These are phyloP conservation scores for Anthrax anthrax DNA, from an alignment of 2,888 invertebrate species.

Conservation along the genomic window DNA sequence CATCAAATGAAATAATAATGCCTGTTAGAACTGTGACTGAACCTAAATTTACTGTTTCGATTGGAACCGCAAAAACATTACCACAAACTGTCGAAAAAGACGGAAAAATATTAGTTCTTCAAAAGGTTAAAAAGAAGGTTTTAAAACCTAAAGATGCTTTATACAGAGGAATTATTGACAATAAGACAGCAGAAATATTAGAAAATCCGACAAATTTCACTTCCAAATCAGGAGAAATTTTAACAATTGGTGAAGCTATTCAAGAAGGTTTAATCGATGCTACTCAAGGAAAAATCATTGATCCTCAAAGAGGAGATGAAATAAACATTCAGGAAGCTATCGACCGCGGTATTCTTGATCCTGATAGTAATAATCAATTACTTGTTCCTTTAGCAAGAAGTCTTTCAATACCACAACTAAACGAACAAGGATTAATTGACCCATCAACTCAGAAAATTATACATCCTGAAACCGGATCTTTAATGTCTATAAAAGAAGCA, in stretches of 20 bases:
- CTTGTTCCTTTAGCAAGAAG: slow-evolving; percentile 67
- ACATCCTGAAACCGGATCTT: slow-evolving; percentile 74
- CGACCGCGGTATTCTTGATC: slow-evolving; percentile 64
- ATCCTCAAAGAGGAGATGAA: slow-evolving; percentile 67
- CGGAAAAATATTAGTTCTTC: slow-evolving; percentile 53
- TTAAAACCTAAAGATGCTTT: slow-evolving; percentile 63
- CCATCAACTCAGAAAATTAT: slow-evolving; percentile 56
- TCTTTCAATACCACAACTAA: slow-evolving; percentile 67
- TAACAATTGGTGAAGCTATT: slow-evolving; percentile 65
- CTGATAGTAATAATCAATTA: slow-evolving; percentile 57
- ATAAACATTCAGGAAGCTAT: slow-evolving; percentile 75
- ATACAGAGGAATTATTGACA: slow-evolving; percentile 63
- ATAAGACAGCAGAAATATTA: slow-evolving; percentile 55
- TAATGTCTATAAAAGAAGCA: slow-evolving; percentile 65
- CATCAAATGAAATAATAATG: slow-evolving; percentile 15
- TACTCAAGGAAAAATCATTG: slow-evolving; percentile 60
- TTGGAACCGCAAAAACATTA: slow-evolving; percentile 42
- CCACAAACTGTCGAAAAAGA: slow-evolving; percentile 44
- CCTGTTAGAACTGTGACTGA: slow-evolving; percentile 40
- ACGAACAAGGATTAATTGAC: slow-evolving; percentile 74
- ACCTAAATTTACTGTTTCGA: slow-evolving; percentile 51
- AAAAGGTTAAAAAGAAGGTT: slow-evolving; percentile 64
- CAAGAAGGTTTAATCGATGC: slow-evolving; percentile 55
- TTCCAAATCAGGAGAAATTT: slow-evolving; percentile 42
- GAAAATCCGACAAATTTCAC: slow-evolving; percentile 44